These are phyloP conservation scores for Eulemur albifrons DNA, from an alignment of 2,797 vertebrate species.

Conservation along the genomic window DNA sequence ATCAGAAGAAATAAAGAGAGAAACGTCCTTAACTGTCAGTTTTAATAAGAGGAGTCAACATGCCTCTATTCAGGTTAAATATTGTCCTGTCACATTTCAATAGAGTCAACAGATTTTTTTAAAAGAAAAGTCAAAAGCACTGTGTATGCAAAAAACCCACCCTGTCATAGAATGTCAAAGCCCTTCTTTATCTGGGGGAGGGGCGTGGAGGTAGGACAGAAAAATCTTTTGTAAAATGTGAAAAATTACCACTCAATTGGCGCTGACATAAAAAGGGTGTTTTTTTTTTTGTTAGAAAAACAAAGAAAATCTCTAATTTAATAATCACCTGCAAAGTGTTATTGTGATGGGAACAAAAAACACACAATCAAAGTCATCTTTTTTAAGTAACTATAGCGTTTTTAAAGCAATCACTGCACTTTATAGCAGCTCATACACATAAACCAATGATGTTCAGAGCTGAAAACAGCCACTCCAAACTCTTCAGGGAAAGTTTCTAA, in stretches of 20 bases:
- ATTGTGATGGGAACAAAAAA: conserved; percentile 91
- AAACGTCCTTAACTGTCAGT: conserved; percentile 97
- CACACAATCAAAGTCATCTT: conserved; percentile 89
- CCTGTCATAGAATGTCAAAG: conserved; percentile 96
- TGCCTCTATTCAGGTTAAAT: conserved; percentile 97
- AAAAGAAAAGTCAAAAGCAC: conserved; percentile 93
- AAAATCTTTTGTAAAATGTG: conserved; percentile 91
- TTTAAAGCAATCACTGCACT: conserved; percentile 82
- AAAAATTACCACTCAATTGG: conserved; percentile 97
- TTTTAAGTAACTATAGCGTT: conserved; percentile 86
- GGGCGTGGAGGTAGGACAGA: conserved; percentile 87
- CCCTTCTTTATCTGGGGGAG: conserved; percentile 89
- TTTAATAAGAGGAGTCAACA: conserved; percentile 97
- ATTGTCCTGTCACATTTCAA: conserved; percentile 97
- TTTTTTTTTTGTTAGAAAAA: conserved; percentile 89
- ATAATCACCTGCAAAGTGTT: conserved; percentile 91
- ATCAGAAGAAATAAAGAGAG: conserved; percentile 97
- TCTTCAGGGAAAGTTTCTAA: conserved; percentile 82
- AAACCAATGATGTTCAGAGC: conserved; percentile 76
- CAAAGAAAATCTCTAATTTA: conserved; percentile 91
- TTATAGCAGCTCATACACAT: conserved; percentile 75
- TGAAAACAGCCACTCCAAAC: conserved; percentile 76
- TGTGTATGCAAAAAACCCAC: conserved; percentile 90
- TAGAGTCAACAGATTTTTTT: conserved; percentile 95
- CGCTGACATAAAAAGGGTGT: conserved; percentile 93